Evolutionary conservation across 2,797 vertebrate species (phyloP).

Genomic region (Taenioides sp.): DNA sequence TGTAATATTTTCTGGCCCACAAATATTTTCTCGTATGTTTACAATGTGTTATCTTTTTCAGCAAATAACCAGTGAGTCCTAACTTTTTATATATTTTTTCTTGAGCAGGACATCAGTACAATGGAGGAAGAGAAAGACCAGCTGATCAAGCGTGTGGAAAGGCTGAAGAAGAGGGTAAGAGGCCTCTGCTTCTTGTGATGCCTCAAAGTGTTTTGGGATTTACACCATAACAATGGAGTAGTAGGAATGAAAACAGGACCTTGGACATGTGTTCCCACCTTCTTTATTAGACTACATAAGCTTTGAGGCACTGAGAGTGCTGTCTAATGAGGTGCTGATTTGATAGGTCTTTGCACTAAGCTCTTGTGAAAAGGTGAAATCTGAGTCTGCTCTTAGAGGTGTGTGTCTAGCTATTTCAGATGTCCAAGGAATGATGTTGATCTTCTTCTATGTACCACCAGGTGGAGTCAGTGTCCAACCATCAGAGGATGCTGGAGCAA

Average conservation of each 20-base stretch:
- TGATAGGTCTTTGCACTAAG: constrained; percentile 37
- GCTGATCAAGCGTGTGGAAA: constrained; percentile 92
- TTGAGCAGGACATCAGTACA: constrained; percentile 89
- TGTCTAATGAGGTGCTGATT: constrained; percentile 61
- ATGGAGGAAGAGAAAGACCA: constrained; percentile 99
- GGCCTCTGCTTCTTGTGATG: constrained; percentile 37
- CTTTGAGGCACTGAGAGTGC: constrained; percentile 35
- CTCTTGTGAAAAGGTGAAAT: constrained; percentile 56
- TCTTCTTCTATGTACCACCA: constrained; percentile 70
- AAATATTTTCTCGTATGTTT: background rate
- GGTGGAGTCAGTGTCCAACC: constrained; percentile 97
- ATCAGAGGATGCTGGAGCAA: constrained; percentile 94
- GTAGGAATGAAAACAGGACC: constrained; percentile 81
- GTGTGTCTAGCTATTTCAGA: constrained; percentile 35
- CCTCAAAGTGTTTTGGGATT: constrained; percentile 59
- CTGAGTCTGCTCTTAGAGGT: constrained; percentile 38
- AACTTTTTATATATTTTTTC: constrained; percentile 8
- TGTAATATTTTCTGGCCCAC: background rate
- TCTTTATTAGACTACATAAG: constrained; percentile 63
- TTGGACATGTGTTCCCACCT: constrained; percentile 65
- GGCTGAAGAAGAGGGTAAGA: constrained; percentile 93
- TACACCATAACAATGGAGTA: constrained; percentile 26
- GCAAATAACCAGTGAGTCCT: background rate
- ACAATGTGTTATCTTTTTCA: background rate
- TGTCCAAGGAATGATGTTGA: background rate